Evolutionary conservation across 2,888 invertebrate species (phyloP), one percentile per base, ranked within the genome.

Genomic region (Pyralis farinalis): DNA sequence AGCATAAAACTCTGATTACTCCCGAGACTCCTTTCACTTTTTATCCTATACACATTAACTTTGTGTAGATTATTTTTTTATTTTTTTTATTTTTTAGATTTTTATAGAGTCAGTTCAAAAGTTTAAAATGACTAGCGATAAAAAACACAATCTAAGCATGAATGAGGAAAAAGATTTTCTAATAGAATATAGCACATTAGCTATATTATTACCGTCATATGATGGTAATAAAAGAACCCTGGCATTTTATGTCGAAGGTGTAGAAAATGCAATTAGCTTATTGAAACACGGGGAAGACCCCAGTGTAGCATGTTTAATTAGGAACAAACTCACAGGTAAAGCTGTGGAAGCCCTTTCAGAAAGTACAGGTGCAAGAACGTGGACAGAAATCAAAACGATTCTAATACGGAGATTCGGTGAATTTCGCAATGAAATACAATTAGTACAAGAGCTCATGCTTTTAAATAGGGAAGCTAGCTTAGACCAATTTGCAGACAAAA

Each of bases 221-320:
- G 58, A 62, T 9, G 62, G 56, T 0, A 58, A 58, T 32, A 52
- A 16, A 22, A 47, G 42, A 44, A 54, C 54, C 0, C n/a, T 58
- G 27, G 46, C 42, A 28, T 56, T 52, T 28, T 58, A 53, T 30
- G 45, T 53, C 2, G 43, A 52, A 43, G 36, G 45, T 31, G 56
- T 59, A 4, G 54, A 57, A 43, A 55, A 52, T 21, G 49, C 46
- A 1, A 16, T 60, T 35, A 32, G 43, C 1, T 10, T 57, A 1
- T n/a, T 25, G n/a, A n/a, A 8, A 7, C 7, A 25, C 7, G n/a
- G n/a, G 25, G 43, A 49, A 0, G 48, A 54, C 10, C 16, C 8
- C 1, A 25, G 27, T 3, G 36, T 60, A 6, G 32, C 45, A 0
- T 55, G 53, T 40, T 9, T 59, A 5, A 58, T 58, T 3, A 47